phyloP scores from a whole-genome alignment of 2,113 vertebrate species.

The Crotalus horridus region DNA sequence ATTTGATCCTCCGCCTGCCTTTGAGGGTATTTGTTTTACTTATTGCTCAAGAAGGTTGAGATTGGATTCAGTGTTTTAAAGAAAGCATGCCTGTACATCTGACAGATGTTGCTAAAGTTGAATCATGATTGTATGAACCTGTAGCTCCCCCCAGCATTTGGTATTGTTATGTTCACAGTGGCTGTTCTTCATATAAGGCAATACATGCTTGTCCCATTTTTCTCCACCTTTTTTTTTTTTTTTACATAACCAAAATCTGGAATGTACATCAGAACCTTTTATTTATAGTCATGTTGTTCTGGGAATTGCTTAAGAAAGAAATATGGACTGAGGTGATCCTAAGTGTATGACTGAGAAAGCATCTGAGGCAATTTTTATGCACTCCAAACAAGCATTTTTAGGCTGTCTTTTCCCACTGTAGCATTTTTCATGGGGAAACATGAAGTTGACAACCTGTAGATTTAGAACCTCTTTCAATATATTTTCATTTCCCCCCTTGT shows the following conservation, averaged over 20 bases:
- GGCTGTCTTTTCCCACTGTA: background rate
- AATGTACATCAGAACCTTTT: background rate
- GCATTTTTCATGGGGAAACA: background rate
- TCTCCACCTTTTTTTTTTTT: background rate
- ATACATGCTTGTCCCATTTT: background rate
- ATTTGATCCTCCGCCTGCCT: slow-evolving; percentile 44
- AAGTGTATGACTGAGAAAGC: background rate
- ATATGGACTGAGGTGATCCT: background rate
- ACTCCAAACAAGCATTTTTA: background rate
- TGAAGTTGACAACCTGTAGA: background rate
- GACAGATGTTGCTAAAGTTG: background rate
- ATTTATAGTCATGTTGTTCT: background rate
- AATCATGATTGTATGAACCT: background rate
- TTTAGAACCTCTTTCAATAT: background rate
- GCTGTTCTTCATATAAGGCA: background rate
- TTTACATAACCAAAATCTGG: background rate
- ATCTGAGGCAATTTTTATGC: background rate
- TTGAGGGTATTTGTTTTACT: slow-evolving; percentile 23
- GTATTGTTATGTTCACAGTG: background rate
- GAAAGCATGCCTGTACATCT: background rate
- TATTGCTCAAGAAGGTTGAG: background rate
- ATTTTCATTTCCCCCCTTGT: background rate
- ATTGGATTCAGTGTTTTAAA: background rate
- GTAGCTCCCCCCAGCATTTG: background rate
- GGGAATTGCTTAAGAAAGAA: background rate